A percentile compares a stretch with the other conserved stretches of the same genome.
Conservation (phyloP, 2,888 invertebrate genomes). For the Drosophila eohydei region DNA sequence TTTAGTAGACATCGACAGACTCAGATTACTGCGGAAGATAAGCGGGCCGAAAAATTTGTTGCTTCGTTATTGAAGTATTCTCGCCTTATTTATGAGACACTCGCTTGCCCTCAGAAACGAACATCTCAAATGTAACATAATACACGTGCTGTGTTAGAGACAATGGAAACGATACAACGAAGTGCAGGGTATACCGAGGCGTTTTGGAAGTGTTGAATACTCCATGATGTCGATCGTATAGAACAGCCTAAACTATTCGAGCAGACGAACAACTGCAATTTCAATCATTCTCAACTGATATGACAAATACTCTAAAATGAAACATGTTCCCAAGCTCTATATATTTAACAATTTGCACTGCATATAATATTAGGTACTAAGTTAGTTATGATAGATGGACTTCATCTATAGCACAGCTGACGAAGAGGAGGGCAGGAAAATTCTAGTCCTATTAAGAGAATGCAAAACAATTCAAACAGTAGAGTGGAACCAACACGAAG, state of each 20-base stretch:
- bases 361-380: too few relatives aligned
- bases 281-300: too few relatives aligned
- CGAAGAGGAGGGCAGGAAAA: too few relatives aligned
- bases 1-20: constrained; percentile 60
- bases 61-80: constrained; percentile 57
- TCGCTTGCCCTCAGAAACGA: constrained; percentile 25
- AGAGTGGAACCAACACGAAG: not conserved
- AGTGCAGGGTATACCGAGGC: constrained; percentile 14
- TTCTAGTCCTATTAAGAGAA: too few relatives aligned
- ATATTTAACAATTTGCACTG: too few relatives aligned
- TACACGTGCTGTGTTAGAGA: constrained; percentile 37
- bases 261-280: too few relatives aligned
- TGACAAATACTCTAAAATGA: too few relatives aligned
- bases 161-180: not conserved
- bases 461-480: too few relatives aligned
- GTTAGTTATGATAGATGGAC: too few relatives aligned
- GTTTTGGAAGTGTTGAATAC: not conserved
- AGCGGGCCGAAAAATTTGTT: constrained; percentile 53
- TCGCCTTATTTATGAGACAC: constrained; percentile 62
- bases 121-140: constrained; percentile 63
- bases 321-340: too few relatives aligned
- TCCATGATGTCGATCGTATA: not conserved
- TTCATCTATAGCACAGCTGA: too few relatives aligned
- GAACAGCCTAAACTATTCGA: too few relatives aligned
- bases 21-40: constrained; percentile 75